These are phyloP conservation scores for Agapornis canus DNA, from an alignment of 2,797 vertebrate genomes.

Conservation along the genomic window DNA sequence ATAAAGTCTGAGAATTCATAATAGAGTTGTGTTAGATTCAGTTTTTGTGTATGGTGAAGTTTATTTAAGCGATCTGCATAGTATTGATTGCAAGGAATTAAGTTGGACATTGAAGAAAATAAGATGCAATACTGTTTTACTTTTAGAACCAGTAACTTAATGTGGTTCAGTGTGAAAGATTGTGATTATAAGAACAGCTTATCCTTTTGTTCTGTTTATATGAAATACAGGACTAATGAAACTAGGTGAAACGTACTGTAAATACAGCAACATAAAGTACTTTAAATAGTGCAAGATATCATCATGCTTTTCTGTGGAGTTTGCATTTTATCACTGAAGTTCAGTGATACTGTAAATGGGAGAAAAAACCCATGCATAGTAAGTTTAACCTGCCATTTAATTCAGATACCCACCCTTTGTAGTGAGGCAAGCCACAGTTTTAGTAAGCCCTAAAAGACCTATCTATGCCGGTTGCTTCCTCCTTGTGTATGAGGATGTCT, in stretches of 20 bases:
- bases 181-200: not conserved
- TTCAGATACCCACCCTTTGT: not conserved
- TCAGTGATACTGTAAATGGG: not conserved
- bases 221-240: not conserved
- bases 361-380: not conserved
- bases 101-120: not conserved
- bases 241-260: not conserved
- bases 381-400: not conserved
- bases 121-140: not conserved
- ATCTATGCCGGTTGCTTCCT: not conserved
- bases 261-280: not conserved
- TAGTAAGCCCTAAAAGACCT: not conserved
- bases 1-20: not conserved
- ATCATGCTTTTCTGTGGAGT: not conserved
- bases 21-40: not conserved
- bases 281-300: not conserved
- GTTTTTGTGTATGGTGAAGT: not conserved
- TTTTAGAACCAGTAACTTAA: slow-evolving; percentile 51
- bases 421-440: not conserved
- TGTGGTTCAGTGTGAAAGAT: slow-evolving; percentile 58
- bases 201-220: not conserved
- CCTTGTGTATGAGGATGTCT: not conserved
- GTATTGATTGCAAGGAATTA: not conserved
- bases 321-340: not conserved
- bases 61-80: not conserved